These are phyloP conservation scores for Melinopterus prodromus DNA, from an alignment of 2,888 invertebrate species.

Conservation along the genomic window DNA sequence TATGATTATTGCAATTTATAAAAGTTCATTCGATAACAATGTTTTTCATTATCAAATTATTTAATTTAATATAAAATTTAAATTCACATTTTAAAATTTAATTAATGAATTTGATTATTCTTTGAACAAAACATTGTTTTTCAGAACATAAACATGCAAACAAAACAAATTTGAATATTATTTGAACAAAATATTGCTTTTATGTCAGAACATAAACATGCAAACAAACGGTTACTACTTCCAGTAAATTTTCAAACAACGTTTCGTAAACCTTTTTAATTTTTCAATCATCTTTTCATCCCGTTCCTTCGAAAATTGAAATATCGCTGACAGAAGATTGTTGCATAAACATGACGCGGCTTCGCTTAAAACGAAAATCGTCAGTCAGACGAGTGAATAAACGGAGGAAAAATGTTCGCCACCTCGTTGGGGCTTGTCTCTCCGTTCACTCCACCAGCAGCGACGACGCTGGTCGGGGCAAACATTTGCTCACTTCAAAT, in stretches of 20 bases:
- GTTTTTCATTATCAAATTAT: too few relatives aligned
- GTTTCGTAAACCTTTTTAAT: not conserved
- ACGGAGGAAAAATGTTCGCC: not conserved
- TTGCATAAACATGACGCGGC: not conserved
- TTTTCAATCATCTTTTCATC: not conserved
- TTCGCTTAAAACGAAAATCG: not conserved
- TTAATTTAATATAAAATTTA: too few relatives aligned
- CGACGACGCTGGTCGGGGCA: slow-evolving; percentile 43
- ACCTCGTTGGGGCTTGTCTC: not conserved
- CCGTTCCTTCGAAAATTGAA: not conserved
- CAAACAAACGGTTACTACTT: not conserved
- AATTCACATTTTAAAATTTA: too few relatives aligned
- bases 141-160: not conserved
- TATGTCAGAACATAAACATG: too few relatives aligned
- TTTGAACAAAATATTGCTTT: too few relatives aligned
- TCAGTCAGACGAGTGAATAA: not conserved
- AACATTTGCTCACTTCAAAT: slow-evolving; percentile 55
- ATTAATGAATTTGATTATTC: too few relatives aligned
- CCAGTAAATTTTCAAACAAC: not conserved
- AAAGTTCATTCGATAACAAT: too few relatives aligned
- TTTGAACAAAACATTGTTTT: too few relatives aligned
- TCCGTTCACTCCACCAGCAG: not conserved
- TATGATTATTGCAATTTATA: too few relatives aligned
- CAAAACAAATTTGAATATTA: not conserved
- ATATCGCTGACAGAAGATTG: slow-evolving; percentile 4